phyloP scores from a whole-genome alignment of 2,888 invertebrate species.

The Nemoura dubitans region DNA sequence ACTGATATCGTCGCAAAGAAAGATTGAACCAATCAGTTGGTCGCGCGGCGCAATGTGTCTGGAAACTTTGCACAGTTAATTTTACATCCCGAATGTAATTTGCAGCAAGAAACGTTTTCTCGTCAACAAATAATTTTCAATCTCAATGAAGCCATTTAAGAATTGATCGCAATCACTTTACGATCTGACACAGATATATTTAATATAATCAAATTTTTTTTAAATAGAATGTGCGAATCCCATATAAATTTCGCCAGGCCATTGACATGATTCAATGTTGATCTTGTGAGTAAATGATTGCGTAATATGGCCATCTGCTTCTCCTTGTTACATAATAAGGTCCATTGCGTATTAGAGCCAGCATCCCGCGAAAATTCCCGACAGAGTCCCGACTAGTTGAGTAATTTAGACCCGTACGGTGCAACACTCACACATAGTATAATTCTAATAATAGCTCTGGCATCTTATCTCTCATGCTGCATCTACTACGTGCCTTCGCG shows the following conservation, averaged over 20 bases:
- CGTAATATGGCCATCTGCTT: neutral
- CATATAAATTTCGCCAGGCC: neutral
- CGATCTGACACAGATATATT: neutral
- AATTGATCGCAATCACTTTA: neutral
- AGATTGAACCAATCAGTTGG: neutral
- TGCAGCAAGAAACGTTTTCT: neutral
- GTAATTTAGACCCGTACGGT: neutral
- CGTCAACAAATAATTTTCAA: neutral
- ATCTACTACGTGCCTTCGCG: neutral
- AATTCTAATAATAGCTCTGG: neutral
- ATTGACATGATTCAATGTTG: neutral
- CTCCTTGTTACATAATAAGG: neutral
- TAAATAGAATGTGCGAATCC: neutral
- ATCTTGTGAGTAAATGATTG: neutral
- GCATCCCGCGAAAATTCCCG: neutral
- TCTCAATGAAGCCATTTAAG: neutral
- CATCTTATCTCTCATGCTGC: neutral
- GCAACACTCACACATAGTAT: neutral
- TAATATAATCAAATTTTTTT: neutral
- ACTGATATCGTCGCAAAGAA: neutral
- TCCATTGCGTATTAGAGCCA: neutral
- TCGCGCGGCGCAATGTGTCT: neutral
- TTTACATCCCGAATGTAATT: neutral
- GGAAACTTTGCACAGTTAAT: neutral
- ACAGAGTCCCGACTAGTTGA: neutral